Evolutionary conservation across 2,113 vertebrate species (phyloP).

Genomic region (Xenotilapia caudafasciata): DNA sequence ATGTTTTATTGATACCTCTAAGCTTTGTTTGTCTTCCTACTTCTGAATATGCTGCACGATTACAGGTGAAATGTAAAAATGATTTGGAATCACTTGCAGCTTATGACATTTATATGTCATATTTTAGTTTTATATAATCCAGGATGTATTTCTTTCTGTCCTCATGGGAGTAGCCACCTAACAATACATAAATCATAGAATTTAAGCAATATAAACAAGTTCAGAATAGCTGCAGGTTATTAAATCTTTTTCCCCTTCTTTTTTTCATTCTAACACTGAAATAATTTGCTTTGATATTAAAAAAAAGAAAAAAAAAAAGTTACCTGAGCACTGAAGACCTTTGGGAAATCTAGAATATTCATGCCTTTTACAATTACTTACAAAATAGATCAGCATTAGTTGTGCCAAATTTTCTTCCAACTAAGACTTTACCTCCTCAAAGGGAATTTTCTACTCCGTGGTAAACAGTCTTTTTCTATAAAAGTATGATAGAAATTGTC

Average conservation of each 20-base stretch:
- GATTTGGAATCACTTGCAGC: background rate
- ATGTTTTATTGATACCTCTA: constrained; percentile 12
- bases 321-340: constrained; percentile 4
- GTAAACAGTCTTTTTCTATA: constrained; percentile 39
- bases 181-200: background rate
- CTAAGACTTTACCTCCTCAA: constrained; percentile 49
- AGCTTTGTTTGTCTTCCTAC: background rate
- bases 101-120: background rate
- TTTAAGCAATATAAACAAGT: background rate
- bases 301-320: background rate
- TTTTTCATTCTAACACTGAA: background rate
- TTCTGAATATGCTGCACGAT: background rate
- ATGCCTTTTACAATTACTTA: constrained; percentile 27
- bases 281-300: background rate
- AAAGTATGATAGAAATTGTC: constrained; percentile 68
- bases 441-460: constrained; percentile 44
- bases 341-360: constrained; percentile 19
- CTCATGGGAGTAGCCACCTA: background rate
- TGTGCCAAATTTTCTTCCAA: constrained; percentile 36
- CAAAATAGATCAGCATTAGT: constrained; percentile 41
- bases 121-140: background rate
- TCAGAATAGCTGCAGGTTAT: background rate
- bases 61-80: background rate
- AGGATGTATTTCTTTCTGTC: background rate
- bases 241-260: background rate